Evolutionary conservation across 2,113 vertebrate species (phyloP), one percentile per base, ranked within the genome.

Genomic region (Pangasianodon hypophthalmus): DNA sequence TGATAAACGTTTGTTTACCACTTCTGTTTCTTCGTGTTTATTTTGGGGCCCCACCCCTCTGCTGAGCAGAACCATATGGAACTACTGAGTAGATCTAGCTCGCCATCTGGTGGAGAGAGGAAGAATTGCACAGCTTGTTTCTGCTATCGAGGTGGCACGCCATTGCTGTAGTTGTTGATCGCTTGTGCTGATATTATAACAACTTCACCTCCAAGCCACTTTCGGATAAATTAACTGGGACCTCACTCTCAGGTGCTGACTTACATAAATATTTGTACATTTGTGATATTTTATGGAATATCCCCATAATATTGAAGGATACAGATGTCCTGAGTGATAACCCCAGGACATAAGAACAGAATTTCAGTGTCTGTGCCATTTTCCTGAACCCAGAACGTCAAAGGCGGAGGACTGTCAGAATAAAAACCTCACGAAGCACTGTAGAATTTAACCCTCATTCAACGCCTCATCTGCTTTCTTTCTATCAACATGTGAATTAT

Each of bases 61-160:
- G 24, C 3, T 13, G 6, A 44, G 24, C 64, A 56, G 41, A 84
- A 32, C 75, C 56, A 10, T 2, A 21, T 21, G 46, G 24, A 82
- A 26, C 8, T 75, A 18, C 67, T 9, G 52, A 19, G 83, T 64
- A 46, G 83, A 37, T 81, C 18, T 85, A 64, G 7, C 84, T 48
- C 46, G 69, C 82, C 91, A 87, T 88, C 91, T 91, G 64, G 24
- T 91, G 91, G 88, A 32, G 41, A 64, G 29, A 32, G 10, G 32
- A 60, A 41, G 13, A 79, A 87, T 18, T n/a, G 13, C 77, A 18
- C 0, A 9, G 4, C 11, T 18, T 6, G 6, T 52, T 80, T 26
- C 37, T 19, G 50, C 41, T 3, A 9, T 73, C 56, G 10, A 19
- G 62, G 62, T 58, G 50, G 50, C 50, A 62, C 6, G 6, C 26